phyloP scores from a whole-genome alignment of 2,797 vertebrate species.

The Girardinus metallicus region DNA sequence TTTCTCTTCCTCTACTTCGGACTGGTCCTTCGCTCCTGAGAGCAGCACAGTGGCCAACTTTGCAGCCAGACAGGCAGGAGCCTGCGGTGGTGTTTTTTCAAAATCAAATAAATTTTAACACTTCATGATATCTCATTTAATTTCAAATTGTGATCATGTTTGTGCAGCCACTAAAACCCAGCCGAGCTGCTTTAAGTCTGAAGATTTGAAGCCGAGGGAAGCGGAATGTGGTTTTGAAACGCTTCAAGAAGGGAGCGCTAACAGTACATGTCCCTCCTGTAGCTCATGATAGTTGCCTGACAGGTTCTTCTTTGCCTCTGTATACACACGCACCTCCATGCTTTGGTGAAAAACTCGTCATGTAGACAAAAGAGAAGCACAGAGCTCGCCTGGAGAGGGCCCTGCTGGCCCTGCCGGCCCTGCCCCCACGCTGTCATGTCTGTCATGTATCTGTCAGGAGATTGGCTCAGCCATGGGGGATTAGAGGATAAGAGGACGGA shows the following conservation, averaged over 20 bases:
- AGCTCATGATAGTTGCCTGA: slow-evolving; percentile 49
- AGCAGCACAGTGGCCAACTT: no score
- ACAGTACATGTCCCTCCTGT: slow-evolving; percentile 41
- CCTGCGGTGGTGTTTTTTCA: no score
- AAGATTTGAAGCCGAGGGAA: slow-evolving; percentile 28
- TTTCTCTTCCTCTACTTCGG: no score
- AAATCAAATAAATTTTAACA: no score
- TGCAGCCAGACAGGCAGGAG: no score
- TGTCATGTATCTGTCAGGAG: slow-evolving; percentile 44
- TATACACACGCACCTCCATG: slow-evolving; percentile 17
- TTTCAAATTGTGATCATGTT: no score
- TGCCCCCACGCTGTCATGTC: slow-evolving; percentile 43
- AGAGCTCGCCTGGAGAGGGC: slow-evolving; percentile 27
- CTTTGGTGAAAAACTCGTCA: slow-evolving; percentile 60
- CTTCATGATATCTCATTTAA: no score
- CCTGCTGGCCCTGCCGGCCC: slow-evolving; percentile 47
- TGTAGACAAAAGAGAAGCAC: slow-evolving; percentile 49
- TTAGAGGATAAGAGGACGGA: slow-evolving; percentile 46
- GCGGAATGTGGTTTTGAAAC: slow-evolving; percentile 71
- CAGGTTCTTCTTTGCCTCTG: slow-evolving; percentile 56
- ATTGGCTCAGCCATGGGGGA: slow-evolving; percentile 58
- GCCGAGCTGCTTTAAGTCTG: slow-evolving; percentile 27
- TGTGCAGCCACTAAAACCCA: slow-evolving; percentile 8
- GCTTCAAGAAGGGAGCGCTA: slow-evolving; percentile 35
- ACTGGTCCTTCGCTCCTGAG: no score